Evolutionary conservation across 2,888 invertebrate genomes (phyloP).

Genomic region (Cheilosia pagana): DNA sequence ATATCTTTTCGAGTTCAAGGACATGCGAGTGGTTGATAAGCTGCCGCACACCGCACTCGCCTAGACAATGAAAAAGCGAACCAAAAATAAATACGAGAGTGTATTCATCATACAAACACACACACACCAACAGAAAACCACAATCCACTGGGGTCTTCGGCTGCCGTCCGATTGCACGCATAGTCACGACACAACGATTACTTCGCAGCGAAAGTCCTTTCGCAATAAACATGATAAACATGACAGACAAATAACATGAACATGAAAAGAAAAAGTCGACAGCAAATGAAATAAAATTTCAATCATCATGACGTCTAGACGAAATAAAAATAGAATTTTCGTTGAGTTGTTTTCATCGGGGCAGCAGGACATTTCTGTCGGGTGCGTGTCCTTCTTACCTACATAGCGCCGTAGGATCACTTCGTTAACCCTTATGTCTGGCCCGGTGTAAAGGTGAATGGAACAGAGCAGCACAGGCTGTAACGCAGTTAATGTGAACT

Average conservation of each 20-base stretch:
- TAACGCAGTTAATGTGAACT: slow-evolving; percentile 13
- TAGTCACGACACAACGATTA: slow-evolving; percentile 2
- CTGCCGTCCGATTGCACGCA: slow-evolving; percentile 33
- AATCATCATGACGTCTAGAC: slow-evolving; percentile 54
- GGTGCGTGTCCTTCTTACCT: slow-evolving; percentile 8
- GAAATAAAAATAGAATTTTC: slow-evolving; percentile 42
- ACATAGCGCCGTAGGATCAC: neutral
- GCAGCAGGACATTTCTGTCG: slow-evolving; percentile 1
- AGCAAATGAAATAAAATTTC: slow-evolving; percentile 46
- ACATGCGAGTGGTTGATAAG: slow-evolving; percentile 51
- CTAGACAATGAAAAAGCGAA: slow-evolving; percentile 10
- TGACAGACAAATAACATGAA: neutral
- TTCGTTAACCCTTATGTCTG: slow-evolving; percentile 28
- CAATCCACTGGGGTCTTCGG: too few relatives aligned
- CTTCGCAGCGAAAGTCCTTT: slow-evolving; percentile 19
- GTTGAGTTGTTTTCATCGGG: slow-evolving; percentile 3
- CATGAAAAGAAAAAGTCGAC: neutral
- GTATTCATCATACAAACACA: slow-evolving; percentile 20
- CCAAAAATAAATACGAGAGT: slow-evolving; percentile 32
- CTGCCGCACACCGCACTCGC: neutral
- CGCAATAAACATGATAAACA: neutral
- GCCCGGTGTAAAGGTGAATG: slow-evolving; percentile 36
- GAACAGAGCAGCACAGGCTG: neutral
- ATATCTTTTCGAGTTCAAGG: slow-evolving; percentile 67
- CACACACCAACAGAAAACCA: slow-evolving; percentile 2